These are phyloP conservation scores for Amphiprion ocellaris DNA, from an alignment of 2,113 vertebrate genomes.

Conservation along the genomic window DNA sequence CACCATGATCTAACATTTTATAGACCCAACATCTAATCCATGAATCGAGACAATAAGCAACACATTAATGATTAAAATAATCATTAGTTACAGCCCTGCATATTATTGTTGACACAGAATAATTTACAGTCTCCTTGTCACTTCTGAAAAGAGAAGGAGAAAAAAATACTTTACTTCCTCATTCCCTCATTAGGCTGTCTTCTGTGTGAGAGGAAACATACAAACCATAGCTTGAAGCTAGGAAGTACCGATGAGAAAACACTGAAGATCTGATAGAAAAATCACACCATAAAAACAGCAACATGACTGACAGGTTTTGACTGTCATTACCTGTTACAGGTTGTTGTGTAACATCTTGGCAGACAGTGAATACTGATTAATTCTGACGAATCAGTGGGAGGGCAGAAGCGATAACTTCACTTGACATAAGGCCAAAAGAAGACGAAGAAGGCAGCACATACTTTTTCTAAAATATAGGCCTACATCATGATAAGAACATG, in stretches of 20 bases:
- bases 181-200: not conserved
- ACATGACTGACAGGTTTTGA: not conserved
- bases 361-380: not conserved
- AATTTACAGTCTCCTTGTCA: not conserved
- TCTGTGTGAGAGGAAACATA: not conserved
- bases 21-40: no score
- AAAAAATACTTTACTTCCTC: conserved; percentile 11
- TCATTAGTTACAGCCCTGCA: no score
- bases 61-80: no score
- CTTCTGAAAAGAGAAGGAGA: conserved; percentile 12
- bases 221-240: not conserved
- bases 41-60: no score
- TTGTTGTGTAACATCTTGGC: no score
- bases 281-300: not conserved
- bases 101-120: no score
- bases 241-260: not conserved
- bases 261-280: not conserved
- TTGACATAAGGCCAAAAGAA: no score
- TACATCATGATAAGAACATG: not conserved
- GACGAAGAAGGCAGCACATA: no score
- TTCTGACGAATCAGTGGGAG: no score
- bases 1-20: no score
- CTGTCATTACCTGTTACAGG: not conserved
- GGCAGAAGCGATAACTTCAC: no score
- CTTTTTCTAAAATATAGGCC: not conserved